Base-by-base conservation (phyloP, 2,797 vertebrate genomes). In the Antennarius maculatus region DNA sequence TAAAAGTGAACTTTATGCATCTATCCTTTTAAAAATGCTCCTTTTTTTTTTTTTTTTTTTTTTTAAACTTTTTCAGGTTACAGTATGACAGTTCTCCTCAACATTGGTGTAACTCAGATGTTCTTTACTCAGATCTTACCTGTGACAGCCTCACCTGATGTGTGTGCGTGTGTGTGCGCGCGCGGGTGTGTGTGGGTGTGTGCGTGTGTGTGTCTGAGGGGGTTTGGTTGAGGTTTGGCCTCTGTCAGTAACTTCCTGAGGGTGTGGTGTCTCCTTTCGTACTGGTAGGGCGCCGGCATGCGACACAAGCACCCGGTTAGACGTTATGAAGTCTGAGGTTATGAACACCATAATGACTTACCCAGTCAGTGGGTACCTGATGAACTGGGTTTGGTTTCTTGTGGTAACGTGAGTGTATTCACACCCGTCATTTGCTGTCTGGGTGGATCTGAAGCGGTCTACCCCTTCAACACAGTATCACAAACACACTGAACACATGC, bases 201-300 rank as follows among this genome's bases (percentile, higher is more conserved):
- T 23, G 23, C 2, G 23, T 23, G 23, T 23, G 23, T 23, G 23
- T 23, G 23, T 23, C 53, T 0, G 0, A 43, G 14, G 41, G 50
- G 53, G n/a, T 67, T 29, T 23, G 46, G 43, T 9, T 39, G 28
- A 67, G 46, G 31, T 79, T 74, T 77, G 28, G 42, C 43, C 61
- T 56, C 39, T 23, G 67, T 89, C 39, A 28, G 67, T 89, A 88
- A 81, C 86, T 56, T 77, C 59, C 66, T 1, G 17, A 80, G 80
- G 83, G 69, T 61, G 71, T 42, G n/a, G 89, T 83, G 60, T 90
- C 87, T 52, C 13, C 70, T 91, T 92, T 80, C 87, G 51, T 57
- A 34, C 53, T 59, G 79, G 67, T 43, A 16, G 59, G 66, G 83
- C 61, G 64, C 59, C 41, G 43, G 39, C 41, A 58, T 1, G 9